Percentiles rank a stretch among this genome's conserved stretches.
Evolutionary conservation across 1,140 invertebrate genomes (phyloP).

Genomic region (Drepana arcuata): DNA sequence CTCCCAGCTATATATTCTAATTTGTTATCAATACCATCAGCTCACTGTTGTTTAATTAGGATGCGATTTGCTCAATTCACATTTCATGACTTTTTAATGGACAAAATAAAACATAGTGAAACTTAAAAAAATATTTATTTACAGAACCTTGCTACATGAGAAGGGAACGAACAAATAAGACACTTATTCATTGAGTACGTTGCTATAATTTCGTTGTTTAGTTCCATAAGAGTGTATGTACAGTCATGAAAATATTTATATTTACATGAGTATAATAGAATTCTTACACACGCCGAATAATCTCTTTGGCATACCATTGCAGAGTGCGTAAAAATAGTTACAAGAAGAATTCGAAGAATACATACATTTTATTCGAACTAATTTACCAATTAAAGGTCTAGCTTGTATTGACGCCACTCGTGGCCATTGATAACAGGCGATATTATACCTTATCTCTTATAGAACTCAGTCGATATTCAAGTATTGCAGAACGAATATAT

Average conservation of each 20-base stretch:
- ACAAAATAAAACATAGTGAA: no score
- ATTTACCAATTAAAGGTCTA: not conserved
- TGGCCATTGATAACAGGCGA: no score
- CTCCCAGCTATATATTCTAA: not conserved
- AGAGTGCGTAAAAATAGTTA: constrained; percentile 9
- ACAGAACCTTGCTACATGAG: not conserved
- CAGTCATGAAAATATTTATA: not conserved
- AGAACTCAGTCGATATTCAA: no score
- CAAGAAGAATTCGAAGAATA: not conserved
- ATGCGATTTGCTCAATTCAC: not conserved
- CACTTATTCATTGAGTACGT: not conserved
- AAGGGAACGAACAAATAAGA: not conserved
- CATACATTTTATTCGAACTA: not conserved
- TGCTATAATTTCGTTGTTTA: not conserved
- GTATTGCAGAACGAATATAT: no score
- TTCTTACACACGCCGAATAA: constrained; percentile 28
- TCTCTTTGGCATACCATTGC: constrained; percentile 37
- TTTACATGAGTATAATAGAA: constrained; percentile 1
- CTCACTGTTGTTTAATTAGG: not conserved
- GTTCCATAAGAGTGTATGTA: not conserved
- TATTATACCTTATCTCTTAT: no score
- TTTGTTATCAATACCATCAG: not conserved
- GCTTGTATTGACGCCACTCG: no score
- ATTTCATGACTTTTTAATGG: not conserved
- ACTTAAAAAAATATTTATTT: not conserved